These are phyloP conservation scores for Trypoxylon attenuatum DNA, from an alignment of 2,888 invertebrate species.

Conservation along the genomic window DNA sequence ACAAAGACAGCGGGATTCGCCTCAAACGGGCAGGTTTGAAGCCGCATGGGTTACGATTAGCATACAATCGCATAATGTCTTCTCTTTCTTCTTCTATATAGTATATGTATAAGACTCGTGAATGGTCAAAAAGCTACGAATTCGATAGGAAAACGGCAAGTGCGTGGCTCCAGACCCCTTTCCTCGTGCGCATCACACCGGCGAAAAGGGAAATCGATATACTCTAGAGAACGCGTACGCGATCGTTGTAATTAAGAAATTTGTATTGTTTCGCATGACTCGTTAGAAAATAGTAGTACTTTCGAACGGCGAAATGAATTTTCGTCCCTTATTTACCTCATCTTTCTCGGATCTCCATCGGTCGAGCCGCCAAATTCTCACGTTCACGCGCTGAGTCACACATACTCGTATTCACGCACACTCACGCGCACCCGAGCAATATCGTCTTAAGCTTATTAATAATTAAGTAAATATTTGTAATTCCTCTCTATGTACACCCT, in stretches of 20 bases:
- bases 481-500: slow-evolving; percentile 73
- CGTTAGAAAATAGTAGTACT: slow-evolving; percentile 50
- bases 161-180: neutral
- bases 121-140: slow-evolving; percentile 19
- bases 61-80: no score
- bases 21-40: slow-evolving; percentile 10
- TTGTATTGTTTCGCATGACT: slow-evolving; percentile 22
- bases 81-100: neutral
- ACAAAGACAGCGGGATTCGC: slow-evolving; percentile 27
- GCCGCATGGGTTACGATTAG: slow-evolving; percentile 14
- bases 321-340: neutral
- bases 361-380: slow-evolving; percentile 42
- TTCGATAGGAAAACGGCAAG: slow-evolving; percentile 23
- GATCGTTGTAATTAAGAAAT: slow-evolving; percentile 12
- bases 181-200: neutral
- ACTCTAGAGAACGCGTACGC: neutral
- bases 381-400: slow-evolving; percentile 45
- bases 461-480: slow-evolving; percentile 74
- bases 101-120: neutral
- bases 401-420: slow-evolving; percentile 31
- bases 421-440: slow-evolving; percentile 15
- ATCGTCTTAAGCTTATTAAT: slow-evolving; percentile 61
- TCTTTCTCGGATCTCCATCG: neutral
- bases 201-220: neutral
- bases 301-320: slow-evolving; percentile 32